Percentiles rank a stretch among this genome's conserved stretches.
These are phyloP conservation scores for Lasioglossum oenotherae DNA, from an alignment of 2,888 invertebrate genomes.

Conservation along the genomic window DNA sequence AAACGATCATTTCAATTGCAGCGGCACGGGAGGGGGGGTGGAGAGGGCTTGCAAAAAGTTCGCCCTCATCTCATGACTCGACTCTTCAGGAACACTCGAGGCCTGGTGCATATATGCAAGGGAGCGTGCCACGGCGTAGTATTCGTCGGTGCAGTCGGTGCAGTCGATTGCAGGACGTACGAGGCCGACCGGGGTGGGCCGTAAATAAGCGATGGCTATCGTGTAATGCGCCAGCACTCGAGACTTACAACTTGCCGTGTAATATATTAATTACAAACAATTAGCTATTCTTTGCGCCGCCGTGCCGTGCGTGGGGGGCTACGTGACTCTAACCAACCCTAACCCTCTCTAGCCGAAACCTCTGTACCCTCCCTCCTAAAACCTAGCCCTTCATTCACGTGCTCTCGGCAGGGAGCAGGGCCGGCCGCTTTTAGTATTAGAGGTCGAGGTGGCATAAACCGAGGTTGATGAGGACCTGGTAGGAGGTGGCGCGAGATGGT, in stretches of 20 bases:
- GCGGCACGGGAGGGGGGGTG: background rate
- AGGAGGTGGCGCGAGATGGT: constrained; percentile 55
- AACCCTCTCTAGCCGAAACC: constrained; percentile 36
- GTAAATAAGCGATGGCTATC: constrained; percentile 79
- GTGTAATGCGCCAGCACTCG: constrained; percentile 72
- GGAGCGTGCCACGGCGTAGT: background rate
- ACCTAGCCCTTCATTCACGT: constrained; percentile 20
- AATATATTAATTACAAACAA: constrained; percentile 83
- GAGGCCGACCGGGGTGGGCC: constrained; percentile 21
- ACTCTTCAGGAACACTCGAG: constrained; percentile 4
- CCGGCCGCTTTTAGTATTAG: constrained; percentile 26
- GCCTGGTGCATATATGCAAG: background rate
- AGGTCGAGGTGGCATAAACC: constrained; percentile 47
- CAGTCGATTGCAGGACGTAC: constrained; percentile 44
- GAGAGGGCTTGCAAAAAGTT: background rate
- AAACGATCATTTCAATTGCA: constrained; percentile 11
- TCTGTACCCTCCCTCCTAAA: background rate
- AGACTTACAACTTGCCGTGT: constrained; percentile 76
- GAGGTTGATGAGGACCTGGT: constrained; percentile 54
- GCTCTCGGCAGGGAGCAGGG: constrained; percentile 34
- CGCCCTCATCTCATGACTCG: constrained; percentile 9
- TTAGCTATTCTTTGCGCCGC: constrained; percentile 76
- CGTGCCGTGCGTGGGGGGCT: constrained; percentile 20
- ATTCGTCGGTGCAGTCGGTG: background rate
- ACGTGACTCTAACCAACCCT: constrained; percentile 57